Evolutionary conservation across 2,888 invertebrate genomes (phyloP).

Genomic region (Trissoscelio sp.): DNA sequence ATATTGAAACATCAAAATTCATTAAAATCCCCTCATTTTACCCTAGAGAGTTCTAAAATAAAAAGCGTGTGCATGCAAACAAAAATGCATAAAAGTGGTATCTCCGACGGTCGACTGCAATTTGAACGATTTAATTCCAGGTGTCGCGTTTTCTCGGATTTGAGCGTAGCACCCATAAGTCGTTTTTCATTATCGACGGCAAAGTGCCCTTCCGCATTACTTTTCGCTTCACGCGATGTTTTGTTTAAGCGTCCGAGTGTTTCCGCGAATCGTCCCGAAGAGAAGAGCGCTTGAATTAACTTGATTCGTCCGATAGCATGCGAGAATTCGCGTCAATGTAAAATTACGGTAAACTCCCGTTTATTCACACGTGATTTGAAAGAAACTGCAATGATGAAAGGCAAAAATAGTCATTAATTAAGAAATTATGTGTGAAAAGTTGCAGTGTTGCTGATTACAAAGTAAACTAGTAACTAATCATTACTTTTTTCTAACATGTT

Average conservation of each 20-base stretch:
- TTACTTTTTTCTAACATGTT: not conserved
- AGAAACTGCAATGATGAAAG: slow-evolving; percentile 15
- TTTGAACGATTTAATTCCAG: slow-evolving; percentile 17
- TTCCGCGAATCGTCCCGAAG: slow-evolving; percentile 58
- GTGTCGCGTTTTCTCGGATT: slow-evolving; percentile 45
- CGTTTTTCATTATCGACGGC: slow-evolving; percentile 58
- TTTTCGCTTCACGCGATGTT: slow-evolving; percentile 67
- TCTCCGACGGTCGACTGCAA: not conserved
- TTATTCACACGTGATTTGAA: slow-evolving; percentile 60
- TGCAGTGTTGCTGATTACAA: slow-evolving; percentile 14
- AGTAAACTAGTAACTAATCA: not conserved
- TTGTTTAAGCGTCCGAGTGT: slow-evolving; percentile 58
- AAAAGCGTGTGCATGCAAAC: not conserved
- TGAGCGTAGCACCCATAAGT: slow-evolving; percentile 43
- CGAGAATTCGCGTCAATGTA: slow-evolving; percentile 47
- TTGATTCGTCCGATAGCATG: slow-evolving; percentile 62
- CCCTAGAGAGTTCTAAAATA: not conserved
- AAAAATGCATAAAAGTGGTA: not conserved
- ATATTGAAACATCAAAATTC: no score
- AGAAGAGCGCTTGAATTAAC: slow-evolving; percentile 58
- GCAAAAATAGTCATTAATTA: slow-evolving; percentile 43
- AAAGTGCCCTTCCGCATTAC: slow-evolving; percentile 65
- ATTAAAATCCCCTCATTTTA: no score
- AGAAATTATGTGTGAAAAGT: slow-evolving; percentile 37
- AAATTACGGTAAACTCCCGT: slow-evolving; percentile 60